These are phyloP conservation scores for Hippocampus abdominalis DNA, from an alignment of 2,113 vertebrate species.

Conservation along the genomic window DNA sequence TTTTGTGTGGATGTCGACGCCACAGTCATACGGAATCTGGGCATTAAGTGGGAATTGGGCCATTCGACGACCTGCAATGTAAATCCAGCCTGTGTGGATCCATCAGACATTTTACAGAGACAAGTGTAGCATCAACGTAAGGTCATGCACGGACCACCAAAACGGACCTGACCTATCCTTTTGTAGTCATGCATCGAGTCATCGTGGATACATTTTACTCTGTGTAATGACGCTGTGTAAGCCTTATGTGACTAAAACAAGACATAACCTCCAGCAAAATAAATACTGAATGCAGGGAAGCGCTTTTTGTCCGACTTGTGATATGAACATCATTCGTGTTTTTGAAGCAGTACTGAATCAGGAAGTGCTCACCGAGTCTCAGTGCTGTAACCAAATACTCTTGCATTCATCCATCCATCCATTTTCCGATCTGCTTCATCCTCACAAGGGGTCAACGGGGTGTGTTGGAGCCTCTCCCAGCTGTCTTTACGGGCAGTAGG, in stretches of 20 bases:
- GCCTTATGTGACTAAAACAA: conserved; percentile 17
- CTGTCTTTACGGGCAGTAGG: too few relatives aligned
- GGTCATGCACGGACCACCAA: conserved; percentile 7
- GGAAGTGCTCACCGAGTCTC: background rate
- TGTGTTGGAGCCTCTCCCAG: too few relatives aligned
- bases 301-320: conserved; percentile 32
- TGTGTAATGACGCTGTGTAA: conserved; percentile 7
- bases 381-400: conserved; percentile 3
- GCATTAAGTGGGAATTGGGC: background rate
- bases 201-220: conserved; percentile 10
- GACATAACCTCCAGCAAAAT: conserved; percentile 16
- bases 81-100: background rate
- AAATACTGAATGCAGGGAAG: conserved; percentile 18
- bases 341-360: background rate
- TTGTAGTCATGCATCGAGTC: conserved; percentile 11
- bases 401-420: background rate
- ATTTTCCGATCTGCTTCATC: too few relatives aligned
- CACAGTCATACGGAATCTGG: background rate
- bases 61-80: background rate
- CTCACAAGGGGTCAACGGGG: too few relatives aligned
- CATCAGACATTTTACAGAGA: conserved; percentile 16
- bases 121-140: conserved; percentile 18
- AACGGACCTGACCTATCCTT: background rate
- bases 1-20: background rate
- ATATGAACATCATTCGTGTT: conserved; percentile 21